Evolutionary conservation across 2,113 vertebrate genomes (phyloP), one percentile per base, ranked within the genome.

Genomic region (Monopterus albus): DNA sequence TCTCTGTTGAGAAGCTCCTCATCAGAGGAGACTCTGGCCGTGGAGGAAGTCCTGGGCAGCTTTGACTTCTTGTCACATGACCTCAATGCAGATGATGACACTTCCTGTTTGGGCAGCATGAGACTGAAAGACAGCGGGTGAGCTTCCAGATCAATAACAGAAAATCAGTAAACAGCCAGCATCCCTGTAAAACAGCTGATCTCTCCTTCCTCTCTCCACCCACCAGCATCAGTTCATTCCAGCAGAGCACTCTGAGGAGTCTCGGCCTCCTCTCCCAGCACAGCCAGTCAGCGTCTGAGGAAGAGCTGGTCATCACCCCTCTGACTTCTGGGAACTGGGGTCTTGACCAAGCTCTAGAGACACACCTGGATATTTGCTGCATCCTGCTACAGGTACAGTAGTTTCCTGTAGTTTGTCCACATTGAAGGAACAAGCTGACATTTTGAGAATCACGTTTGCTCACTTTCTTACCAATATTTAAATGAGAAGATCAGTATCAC

Each of bases 31-130:
- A 96, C 95, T 45, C 92, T 98, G 43, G 94, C 94, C 72, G 94
- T 96, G 25, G 95, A 97, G 72, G 95, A 95, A 29, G 95, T 96
- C 35, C 89, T 98, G 79, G 95, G 95, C 75, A 98, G 95, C 72
- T 98, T 98, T 55, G 95, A 97, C 84, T 98, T 99, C 74, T 85
- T 99, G 76, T 95, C 95, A 0, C 47, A 93, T 0, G 95, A 98
- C 85, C 92, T 96, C 6, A 93, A 84, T 0, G 83, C 90, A 0
- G 96, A 96, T 0, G 96, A 97, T 0, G 94, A 96, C 29, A 49
- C 94, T 55, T 95, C 96, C 0, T 83, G 94, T 76, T 80, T 93
- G 43, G 95, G 94, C 68, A 97, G 92, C 9, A 0, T 94, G n/a
- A 92, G 92, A 51, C 89, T 94, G 7, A 92, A 89, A 68, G 91